phyloP scores from a whole-genome alignment of 2,888 invertebrate species.

The Nemurella pictetii region DNA sequence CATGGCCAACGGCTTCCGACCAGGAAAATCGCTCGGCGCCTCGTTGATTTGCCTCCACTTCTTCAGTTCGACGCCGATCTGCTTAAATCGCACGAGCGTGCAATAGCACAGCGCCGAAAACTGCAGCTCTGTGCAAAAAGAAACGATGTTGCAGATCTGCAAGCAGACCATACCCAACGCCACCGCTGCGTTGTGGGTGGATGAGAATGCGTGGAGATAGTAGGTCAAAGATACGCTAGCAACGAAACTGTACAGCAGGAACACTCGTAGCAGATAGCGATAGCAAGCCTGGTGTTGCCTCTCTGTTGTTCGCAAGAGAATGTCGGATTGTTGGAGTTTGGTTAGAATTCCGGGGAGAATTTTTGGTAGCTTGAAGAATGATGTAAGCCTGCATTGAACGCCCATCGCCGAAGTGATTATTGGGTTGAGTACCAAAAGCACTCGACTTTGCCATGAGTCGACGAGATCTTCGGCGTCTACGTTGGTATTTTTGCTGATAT shows the following conservation, averaged over 20 bases:
- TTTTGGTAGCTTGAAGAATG: not conserved
- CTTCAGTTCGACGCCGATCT: not conserved
- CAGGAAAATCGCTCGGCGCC: not conserved
- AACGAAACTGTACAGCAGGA: not conserved
- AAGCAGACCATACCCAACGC: slow-evolving; percentile 2
- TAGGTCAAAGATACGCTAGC: not conserved
- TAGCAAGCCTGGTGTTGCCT: not conserved
- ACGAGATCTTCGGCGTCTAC: not conserved
- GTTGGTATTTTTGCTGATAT: too few relatives aligned
- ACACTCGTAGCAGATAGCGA: not conserved
- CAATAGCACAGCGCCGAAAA: slow-evolving; percentile 19
- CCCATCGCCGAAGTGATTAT: not conserved
- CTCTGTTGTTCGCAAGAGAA: not conserved
- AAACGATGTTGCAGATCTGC: slow-evolving; percentile 1
- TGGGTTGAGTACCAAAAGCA: slow-evolving; percentile 6
- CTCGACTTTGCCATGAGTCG: not conserved
- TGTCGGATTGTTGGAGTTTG: not conserved
- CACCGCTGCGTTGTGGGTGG: not conserved
- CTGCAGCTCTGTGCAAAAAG: slow-evolving; percentile 21
- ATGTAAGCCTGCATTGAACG: not conserved
- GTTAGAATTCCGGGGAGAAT: not conserved
- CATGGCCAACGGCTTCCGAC: not conserved
- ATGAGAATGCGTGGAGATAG: not conserved
- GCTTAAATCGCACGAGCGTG: not conserved
- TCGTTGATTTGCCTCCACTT: not conserved